Conservation (phyloP, 1,140 invertebrate species). For the Globodera rostochiensis region DNA sequence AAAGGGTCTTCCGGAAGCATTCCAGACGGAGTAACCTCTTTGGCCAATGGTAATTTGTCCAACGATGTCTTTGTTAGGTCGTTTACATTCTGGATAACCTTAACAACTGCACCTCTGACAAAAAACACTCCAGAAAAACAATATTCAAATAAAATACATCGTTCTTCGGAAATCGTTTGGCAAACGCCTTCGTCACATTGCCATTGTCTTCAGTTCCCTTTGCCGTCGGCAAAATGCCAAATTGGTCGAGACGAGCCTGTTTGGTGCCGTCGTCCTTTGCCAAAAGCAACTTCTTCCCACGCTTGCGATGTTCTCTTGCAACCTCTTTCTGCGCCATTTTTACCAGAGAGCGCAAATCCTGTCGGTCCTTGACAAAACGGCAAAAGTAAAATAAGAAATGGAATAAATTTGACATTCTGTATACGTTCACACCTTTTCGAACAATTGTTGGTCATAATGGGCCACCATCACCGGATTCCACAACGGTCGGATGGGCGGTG, state of each 20-base stretch:
- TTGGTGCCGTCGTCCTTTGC: conserved; percentile 30
- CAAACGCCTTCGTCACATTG: not conserved
- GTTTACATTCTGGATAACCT: too few relatives aligned
- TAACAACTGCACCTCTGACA: too few relatives aligned
- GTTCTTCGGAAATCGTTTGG: not conserved
- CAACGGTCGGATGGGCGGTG: conserved; percentile 44
- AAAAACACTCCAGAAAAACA: not conserved
- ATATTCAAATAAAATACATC: not conserved
- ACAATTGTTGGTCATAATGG: conserved; percentile 45
- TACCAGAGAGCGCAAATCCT: conserved; percentile 44
- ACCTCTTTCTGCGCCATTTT: conserved; percentile 55
- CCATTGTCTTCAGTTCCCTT: conserved; percentile 15
- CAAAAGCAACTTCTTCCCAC: conserved; percentile 33
- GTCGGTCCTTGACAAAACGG: conserved; percentile 34
- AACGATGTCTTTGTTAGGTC: not conserved
- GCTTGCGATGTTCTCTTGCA: conserved; percentile 37
- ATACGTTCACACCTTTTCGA: conserved; percentile 40
- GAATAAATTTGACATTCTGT: not conserved
- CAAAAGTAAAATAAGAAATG: not conserved
- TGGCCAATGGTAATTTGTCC: conserved; percentile 24
- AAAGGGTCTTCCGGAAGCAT: conserved; percentile 41
- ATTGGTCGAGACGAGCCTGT: conserved; percentile 56
- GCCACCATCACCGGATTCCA: conserved; percentile 51
- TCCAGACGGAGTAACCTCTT: conserved; percentile 31
- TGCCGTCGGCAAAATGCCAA: conserved; percentile 47